Percentiles rank a stretch among this genome's conserved stretches.
Evolutionary conservation across 2,888 invertebrate genomes (phyloP).

Genomic region (Drosophila monieri): DNA sequence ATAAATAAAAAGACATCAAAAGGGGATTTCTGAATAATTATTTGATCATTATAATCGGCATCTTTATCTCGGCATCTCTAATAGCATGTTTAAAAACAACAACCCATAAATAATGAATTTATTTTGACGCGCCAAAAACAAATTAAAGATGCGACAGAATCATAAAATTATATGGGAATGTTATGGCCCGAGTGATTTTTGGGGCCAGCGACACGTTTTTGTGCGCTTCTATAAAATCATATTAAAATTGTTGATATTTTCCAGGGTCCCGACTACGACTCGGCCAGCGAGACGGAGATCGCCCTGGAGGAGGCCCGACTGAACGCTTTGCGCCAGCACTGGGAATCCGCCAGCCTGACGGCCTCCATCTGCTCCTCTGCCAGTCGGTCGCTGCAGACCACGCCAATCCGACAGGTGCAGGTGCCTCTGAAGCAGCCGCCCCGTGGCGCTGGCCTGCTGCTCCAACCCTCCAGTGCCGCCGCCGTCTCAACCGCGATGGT

Average conservation of each 20-base stretch:
- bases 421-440: constrained; percentile 75
- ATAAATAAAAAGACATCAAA: constrained; percentile 1
- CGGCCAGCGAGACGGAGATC: constrained; percentile 90
- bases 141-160: not conserved
- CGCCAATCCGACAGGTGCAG: constrained; percentile 85
- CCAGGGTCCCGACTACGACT: constrained; percentile 92
- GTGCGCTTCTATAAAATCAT: not conserved
- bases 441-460: constrained; percentile 52
- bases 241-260: not conserved
- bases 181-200: not conserved
- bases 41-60: not conserved
- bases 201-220: constrained; percentile 2
- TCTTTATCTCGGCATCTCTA: not conserved
- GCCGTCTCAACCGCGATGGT: constrained; percentile 43
- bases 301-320: constrained; percentile 88
- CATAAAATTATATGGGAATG: not conserved
- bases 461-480: constrained; percentile 59
- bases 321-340: constrained; percentile 88
- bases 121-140: not conserved
- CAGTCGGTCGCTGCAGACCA: constrained; percentile 85
- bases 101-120: constrained; percentile 1
- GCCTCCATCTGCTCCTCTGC: constrained; percentile 85
- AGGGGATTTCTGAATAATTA: not conserved
- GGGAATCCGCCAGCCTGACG: constrained; percentile 89
- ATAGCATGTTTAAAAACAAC: not conserved